Evolutionary conservation across 2,888 invertebrate species (phyloP), one percentile per base, ranked within the genome.

Genomic region (Liposcelis brunnea): DNA sequence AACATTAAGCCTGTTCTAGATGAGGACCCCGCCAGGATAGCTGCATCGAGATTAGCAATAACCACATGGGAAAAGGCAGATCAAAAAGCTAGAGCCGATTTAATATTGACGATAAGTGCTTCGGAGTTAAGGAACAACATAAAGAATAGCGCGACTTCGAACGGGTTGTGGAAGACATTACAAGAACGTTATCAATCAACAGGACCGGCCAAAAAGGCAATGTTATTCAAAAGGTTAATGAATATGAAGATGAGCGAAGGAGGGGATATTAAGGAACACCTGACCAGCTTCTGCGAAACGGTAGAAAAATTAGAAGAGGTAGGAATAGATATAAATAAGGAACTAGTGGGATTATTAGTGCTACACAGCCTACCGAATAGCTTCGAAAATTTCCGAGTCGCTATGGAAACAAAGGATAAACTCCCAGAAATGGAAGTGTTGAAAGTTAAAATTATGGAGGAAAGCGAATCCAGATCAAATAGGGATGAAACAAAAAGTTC

Each of bases 131-230:
- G n/a, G n/a, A n/a, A 55, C 31, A 49, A 53, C 31, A 44, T 54
- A 8, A 53, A 54, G 31, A 48, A 49, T 18, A 52, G 52, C 34
- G 36, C 34, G 2, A 59, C 59, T 2, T 53, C 61, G 2, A 53
- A 52, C 5, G 55, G 57, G 11, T 51, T 61, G 15, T 65, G 62
- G 64, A 12, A 49, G 2, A 62, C 55, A 47, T 50, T 65, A 15
- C 47, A 59, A 42, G 26, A 38, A 2, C 59, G 58, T 14, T 60
- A 59, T 42, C 55, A 59, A 49, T 62, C 60, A n/a, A 54, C 53
- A 36, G 61, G 61, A 3, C 61, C 61, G 1, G 60, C 61, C 1
- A 49, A 58, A 32, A 63, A 63, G 47, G 62, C 61, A 0, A 61
- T 58, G 2, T 48, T 64, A 3, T 47, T 64, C 11, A 64, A 64